phyloP scores from a whole-genome alignment of 2,113 vertebrate genomes.

The Phocoena phocoena region DNA sequence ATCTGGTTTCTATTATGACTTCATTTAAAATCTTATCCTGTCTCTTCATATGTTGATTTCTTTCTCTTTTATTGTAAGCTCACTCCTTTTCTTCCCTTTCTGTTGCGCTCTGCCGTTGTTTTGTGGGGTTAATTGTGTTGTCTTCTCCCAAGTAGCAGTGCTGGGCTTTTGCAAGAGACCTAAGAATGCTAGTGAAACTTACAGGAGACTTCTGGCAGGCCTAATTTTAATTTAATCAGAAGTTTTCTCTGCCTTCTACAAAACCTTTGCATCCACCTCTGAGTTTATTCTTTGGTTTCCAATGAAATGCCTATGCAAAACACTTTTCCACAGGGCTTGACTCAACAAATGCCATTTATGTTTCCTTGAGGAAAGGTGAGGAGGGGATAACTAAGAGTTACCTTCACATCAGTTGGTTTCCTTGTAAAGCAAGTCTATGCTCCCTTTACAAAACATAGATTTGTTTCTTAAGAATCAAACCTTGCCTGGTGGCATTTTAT shows the following conservation, averaged over 20 bases:
- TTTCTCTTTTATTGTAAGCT: constrained; percentile 40
- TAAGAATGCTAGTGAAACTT: constrained; percentile 35
- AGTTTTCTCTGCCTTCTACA: neutral
- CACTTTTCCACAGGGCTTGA: neutral
- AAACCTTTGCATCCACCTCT: constrained; percentile 18
- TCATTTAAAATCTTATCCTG: constrained; percentile 45
- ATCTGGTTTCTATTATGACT: constrained; percentile 54
- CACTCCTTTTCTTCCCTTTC: neutral
- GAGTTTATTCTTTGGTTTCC: constrained; percentile 24
- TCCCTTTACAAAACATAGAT: neutral
- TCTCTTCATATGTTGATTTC: constrained; percentile 6
- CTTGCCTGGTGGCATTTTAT: neutral
- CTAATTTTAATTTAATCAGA: neutral
- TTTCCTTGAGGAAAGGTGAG: constrained; percentile 36
- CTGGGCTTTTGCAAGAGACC: constrained; percentile 15
- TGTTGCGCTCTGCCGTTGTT: constrained; percentile 43
- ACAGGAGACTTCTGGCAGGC: neutral
- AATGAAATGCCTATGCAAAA: constrained; percentile 7
- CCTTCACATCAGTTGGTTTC: neutral
- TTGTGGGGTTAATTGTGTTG: constrained; percentile 19
- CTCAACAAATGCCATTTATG: neutral
- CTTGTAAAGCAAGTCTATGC: neutral
- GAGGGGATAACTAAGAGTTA: neutral
- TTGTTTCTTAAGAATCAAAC: neutral
- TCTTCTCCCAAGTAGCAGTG: neutral